Evolutionary conservation across 1,140 invertebrate species (phyloP), one percentile per base, ranked within the genome.

Genomic region (Pomacea maculata): DNA sequence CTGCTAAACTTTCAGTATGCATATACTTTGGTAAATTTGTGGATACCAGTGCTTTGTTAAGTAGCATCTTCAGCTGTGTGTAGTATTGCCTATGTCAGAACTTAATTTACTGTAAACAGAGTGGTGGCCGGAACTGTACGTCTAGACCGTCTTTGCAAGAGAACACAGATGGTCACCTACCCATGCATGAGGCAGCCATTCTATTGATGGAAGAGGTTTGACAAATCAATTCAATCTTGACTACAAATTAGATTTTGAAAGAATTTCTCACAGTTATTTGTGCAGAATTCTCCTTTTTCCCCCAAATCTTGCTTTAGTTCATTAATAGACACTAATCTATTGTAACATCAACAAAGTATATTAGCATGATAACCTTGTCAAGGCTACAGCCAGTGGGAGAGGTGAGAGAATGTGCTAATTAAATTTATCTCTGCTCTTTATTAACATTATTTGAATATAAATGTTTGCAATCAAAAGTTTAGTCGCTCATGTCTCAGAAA

Each of bases 131-230:
- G 55, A 64, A 83, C 8, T 71, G 79, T 15, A 79, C 72, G 57
- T 80, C 84, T 45, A 84, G 85, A 76, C 81, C 83, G 55, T 65
- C 79, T 61, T 70, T 83, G 75, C 84, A 85, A 80, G 81, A 85
- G 21, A 61, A 61, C 57, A 61, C 57, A 61, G 77, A 88, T 65
- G 88, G 86, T 61, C 74, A 86, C 82, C 85, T 93, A 17, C 87
- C 91, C 57, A 85, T 94, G 25, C 93, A 94, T 87, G 89, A 92
- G 86, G 93, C 93, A 76, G 93, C 93, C 45, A 86, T 93, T 73
- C 88, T 91, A 78, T 87, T 94, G 25, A 92, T 94, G 91, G 91
- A 94, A 84, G 92, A 93, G 86, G 92, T 94, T 87, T 87, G 85
- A 68, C 21, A n/a, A 45, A 45, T 45, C 34, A 45, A 45, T 2